phyloP scores from a whole-genome alignment of 2,888 invertebrate genomes.

The Molanna angustata region DNA sequence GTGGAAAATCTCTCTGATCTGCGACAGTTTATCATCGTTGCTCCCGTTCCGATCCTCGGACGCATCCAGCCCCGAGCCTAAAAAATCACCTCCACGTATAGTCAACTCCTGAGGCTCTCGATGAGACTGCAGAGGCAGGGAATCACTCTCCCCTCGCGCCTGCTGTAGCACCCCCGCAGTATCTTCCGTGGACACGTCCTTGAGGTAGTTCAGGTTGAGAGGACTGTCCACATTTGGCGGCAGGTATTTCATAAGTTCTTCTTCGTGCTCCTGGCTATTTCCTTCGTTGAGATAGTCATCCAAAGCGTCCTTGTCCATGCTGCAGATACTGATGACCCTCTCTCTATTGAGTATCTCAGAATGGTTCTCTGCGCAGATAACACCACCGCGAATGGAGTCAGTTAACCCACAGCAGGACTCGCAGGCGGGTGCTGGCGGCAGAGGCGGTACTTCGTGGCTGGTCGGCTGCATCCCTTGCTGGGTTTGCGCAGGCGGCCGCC shows the following conservation, averaged over 20 bases:
- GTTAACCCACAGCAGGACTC: conserved; percentile 51
- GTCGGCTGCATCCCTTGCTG: not conserved
- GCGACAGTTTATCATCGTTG: conserved; percentile 69
- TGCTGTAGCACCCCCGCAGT: no score
- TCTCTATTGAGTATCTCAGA: conserved; percentile 61
- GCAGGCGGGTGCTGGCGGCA: conserved; percentile 38
- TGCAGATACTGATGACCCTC: conserved; percentile 70
- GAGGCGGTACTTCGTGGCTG: not conserved
- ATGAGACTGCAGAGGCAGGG: conserved; percentile 30
- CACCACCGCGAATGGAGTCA: conserved; percentile 48
- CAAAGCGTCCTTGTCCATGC: conserved; percentile 75
- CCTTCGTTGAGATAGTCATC: conserved; percentile 79
- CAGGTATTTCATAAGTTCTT: conserved; percentile 81
- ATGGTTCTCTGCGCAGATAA: conserved; percentile 53
- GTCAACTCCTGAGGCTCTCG: not conserved
- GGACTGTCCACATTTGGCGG: conserved; percentile 44
- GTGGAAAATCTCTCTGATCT: conserved; percentile 68
- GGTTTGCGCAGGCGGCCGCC: conserved; percentile 16
- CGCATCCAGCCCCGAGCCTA: conserved; percentile 48
- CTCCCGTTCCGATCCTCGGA: conserved; percentile 52
- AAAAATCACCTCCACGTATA: conserved; percentile 40
- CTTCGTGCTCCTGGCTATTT: conserved; percentile 77
- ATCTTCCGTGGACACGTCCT: conserved; percentile 18
- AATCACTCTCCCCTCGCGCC: conserved; percentile 12
- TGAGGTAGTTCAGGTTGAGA: conserved; percentile 40